Conservation (phyloP, 2,888 invertebrate species). For the Empis livida region DNA sequence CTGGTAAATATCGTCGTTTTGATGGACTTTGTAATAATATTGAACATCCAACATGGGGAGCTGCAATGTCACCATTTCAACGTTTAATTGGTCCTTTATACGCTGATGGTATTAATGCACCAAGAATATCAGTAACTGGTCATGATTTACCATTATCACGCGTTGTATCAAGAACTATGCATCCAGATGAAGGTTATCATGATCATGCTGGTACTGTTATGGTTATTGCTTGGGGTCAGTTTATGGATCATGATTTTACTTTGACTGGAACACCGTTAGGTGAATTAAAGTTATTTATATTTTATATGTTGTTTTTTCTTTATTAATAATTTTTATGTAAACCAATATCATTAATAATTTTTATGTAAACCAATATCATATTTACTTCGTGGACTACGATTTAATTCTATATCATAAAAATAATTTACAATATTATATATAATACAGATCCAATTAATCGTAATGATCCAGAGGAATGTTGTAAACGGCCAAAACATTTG, state of each 20-base stretch:
- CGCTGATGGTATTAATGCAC: conserved; percentile 73
- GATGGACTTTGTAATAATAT: conserved; percentile 85
- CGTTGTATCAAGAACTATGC: conserved; percentile 79
- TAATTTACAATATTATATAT: neutral
- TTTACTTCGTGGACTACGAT: too few species aligned
- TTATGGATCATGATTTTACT: conserved; percentile 89
- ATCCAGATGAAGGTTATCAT: conserved; percentile 84
- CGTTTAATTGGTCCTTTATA: conserved; percentile 66
- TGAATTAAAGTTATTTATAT: conserved; percentile 30
- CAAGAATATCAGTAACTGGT: conserved; percentile 67
- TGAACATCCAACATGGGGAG: conserved; percentile 81
- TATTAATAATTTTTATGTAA: neutral
- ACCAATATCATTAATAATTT: neutral
- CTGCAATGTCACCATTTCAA: conserved; percentile 71
- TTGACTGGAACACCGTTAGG: conserved; percentile 78
- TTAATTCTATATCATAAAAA: too few species aligned
- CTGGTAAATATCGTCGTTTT: conserved; percentile 74
- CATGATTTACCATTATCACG: conserved; percentile 66
- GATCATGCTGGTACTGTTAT: conserved; percentile 89
- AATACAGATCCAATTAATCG: conserved; percentile 63
- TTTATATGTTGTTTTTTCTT: neutral
- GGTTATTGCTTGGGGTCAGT: conserved; percentile 85
- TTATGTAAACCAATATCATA: neutral
- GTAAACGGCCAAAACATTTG: conserved; percentile 63
- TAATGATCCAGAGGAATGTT: conserved; percentile 86